Base-by-base conservation (phyloP, 1,140 invertebrate genomes). In the Papilio machaon region DNA sequence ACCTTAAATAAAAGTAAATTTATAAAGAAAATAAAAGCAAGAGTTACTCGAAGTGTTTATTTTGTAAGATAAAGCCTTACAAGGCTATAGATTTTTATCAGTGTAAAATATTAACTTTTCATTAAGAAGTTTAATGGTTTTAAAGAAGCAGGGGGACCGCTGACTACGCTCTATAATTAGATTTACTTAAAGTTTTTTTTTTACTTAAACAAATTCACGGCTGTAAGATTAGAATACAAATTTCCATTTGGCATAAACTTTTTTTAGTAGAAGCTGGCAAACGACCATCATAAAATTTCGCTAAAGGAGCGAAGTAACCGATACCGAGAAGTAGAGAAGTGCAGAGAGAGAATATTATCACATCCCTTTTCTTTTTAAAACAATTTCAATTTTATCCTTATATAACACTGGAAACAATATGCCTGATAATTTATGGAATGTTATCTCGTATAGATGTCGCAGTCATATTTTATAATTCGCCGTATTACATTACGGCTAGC, bases 91-190 rank as follows among this genome's bases (percentile, higher is more conserved):
- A 64, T 64, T 64, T 64, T 64, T 64, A 64, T 64, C 60, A 11
- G 60, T 43, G 60, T 64, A 30, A 64, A 64, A 64, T 64, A 64
- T 64, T 64, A 64, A 64, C 60, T 30, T 64, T 64, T 64, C 60
- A 64, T 35, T 64, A 64, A 64, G 60, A 30, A 64, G 23, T 64
- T 64, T 30, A 64, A 64, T 64, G 60, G 19, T 35, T 64, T 30
- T 64, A 64, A 64, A 13, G 60, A 13, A 64, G 60, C 30, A 3
- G 30, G 60, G 60, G 60, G n/a, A 58, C 11, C 15, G 13, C 60
- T 64, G 60, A 64, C 30, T 64, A 64, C 60, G 23, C 30, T 64
- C 10, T 64, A 30, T 64, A 64, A 64, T 13, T 64, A 23, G 10
- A 13, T 64, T 64, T 64, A 64, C 23, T 64, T 30, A 64, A 64